These are phyloP conservation scores for Pasiphila rectangulata DNA, from an alignment of 2,888 invertebrate species.

Conservation along the genomic window DNA sequence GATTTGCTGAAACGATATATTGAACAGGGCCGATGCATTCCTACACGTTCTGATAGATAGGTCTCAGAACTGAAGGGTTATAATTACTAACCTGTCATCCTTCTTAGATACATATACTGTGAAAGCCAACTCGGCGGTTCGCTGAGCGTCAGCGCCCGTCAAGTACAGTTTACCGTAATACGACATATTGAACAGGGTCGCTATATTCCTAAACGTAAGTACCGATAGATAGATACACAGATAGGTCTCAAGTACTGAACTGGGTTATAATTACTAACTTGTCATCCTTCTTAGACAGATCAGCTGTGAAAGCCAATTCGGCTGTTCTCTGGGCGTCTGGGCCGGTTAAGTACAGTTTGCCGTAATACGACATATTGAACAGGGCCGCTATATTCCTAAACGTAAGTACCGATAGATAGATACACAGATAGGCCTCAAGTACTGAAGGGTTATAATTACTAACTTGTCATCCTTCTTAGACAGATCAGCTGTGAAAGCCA, in stretches of 20 bases:
- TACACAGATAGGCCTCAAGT: too few species aligned
- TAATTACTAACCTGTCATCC: conserved; percentile 54
- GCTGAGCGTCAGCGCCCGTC: conserved; percentile 90
- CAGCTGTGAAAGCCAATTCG: conserved; percentile 90
- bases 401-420: too few species aligned
- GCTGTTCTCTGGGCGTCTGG: conserved; percentile 90
- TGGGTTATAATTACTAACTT: too few species aligned
- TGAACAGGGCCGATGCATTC: conserved; percentile 89
- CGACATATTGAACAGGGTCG: conserved; percentile 92
- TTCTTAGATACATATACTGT: conserved; percentile 84
- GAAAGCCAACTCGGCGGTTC: conserved; percentile 92
- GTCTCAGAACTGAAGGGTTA: too few species aligned
- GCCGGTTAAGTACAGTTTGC: conserved; percentile 92
- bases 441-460: too few species aligned
- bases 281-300: conserved; percentile 77
- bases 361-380: conserved; percentile 94
- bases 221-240: too few species aligned
- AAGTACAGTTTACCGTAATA: conserved; percentile 94
- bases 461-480: conserved; percentile 67
- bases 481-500: conserved; percentile 90
- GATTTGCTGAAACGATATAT: too few species aligned
- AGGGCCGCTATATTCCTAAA: conserved; percentile 89
- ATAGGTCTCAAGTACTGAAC: too few species aligned
- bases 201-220: conserved; percentile 87
- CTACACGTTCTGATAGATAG: too few species aligned